Evolutionary conservation across 2,797 vertebrate species (phyloP), one percentile per base, ranked within the genome.

Genomic region (Centroberyx gerrardi): DNA sequence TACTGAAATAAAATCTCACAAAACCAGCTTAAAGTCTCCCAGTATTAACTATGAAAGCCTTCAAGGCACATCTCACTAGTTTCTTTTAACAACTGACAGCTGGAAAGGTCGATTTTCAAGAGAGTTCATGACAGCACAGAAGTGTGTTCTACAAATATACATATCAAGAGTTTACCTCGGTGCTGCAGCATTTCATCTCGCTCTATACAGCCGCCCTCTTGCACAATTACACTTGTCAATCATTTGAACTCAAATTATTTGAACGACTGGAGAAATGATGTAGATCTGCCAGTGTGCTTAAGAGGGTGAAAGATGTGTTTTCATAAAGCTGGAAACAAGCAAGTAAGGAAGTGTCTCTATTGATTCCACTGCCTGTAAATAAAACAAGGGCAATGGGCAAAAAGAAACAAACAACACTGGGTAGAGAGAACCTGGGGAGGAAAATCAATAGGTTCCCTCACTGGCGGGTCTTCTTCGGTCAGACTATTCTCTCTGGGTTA

Each of bases 211-310:
- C 88, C 81, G 60, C 46, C 62, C 82, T 84, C 54, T 42, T 75
- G 73, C 88, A 88, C 93, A 94, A 95, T 95, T 95, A 94, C 93
- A 93, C 90, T 87, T 93, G 94, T 95, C 95, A 95, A 87, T 96
- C 94, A 94, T 92, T 94, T 92, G 75, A 93, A 83, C 79, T 85
- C 51, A 88, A 90, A 93, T 92, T 54, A 92, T 94, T 90, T 89
- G 86, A 93, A 93, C 90, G 92, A 90, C 80, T 84, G 90, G 93
- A 95, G 90, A 92, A 93, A 92, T 85, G 62, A 93, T 93, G 90
- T 93, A 92, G 92, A 93, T 91, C 85, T 93, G 92, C 86, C 87
- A 86, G 91, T 90, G 90, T 81, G 89, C 87, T 93, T 89, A 82
- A 90, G 85, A 94, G 90, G 83, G 76, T 81, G 82, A 93, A 91